Evolutionary conservation across 2,888 invertebrate species (phyloP).

Genomic region (Macrophya annulata): DNA sequence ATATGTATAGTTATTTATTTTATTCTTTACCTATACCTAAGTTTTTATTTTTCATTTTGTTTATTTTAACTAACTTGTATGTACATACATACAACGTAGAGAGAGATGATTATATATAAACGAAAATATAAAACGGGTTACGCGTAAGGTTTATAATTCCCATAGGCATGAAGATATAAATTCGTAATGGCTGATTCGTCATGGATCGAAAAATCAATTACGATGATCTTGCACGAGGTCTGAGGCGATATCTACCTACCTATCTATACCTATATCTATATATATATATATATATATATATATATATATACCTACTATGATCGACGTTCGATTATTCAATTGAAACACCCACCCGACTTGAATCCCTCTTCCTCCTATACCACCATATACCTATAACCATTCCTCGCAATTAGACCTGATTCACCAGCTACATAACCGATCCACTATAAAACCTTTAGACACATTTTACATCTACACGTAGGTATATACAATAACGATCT

Average conservation of each 20-base stretch:
- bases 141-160: constrained; percentile 2
- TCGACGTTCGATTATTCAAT: constrained; percentile 33
- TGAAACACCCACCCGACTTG: constrained; percentile 23
- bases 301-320: neutral
- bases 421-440: constrained; percentile 58
- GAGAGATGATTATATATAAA: no score
- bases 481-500: neutral
- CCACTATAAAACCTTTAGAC: constrained; percentile 41
- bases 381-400: constrained; percentile 63
- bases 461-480: constrained; percentile 3
- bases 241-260: neutral
- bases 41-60: no score
- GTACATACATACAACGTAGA: no score
- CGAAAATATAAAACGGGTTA: neutral
- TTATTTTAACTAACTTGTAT: no score
- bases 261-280: no score
- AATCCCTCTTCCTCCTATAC: neutral
- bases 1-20: neutral
- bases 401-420: constrained; percentile 72
- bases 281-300: no score
- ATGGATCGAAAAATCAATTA: constrained; percentile 26
- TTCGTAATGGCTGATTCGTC: constrained; percentile 27
- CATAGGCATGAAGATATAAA: neutral
- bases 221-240: constrained; percentile 36
- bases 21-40: no score